Conservation (phyloP, 30 jellyfish, hydroid and myxozoan species). For the Cassiopea andromeda region DNA sequence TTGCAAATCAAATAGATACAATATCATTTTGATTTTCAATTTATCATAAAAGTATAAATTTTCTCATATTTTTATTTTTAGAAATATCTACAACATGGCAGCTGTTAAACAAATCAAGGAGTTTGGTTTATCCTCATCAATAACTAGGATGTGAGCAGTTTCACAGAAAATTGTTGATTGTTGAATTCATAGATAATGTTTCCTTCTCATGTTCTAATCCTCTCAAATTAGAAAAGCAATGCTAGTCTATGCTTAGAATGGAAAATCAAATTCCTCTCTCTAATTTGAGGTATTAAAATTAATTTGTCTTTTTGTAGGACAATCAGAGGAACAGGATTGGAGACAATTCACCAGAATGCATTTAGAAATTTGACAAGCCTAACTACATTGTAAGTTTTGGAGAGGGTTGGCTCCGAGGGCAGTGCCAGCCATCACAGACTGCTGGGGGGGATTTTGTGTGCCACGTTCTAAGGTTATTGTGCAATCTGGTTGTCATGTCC, state of each 20-base stretch:
- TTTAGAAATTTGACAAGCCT: conserved; percentile 61
- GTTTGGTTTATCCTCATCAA: conserved; percentile 35
- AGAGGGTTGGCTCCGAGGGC: too few relatives aligned
- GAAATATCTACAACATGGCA: conserved; percentile 43
- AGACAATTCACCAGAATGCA: conserved; percentile 67
- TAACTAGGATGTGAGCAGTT: conserved; percentile 41
- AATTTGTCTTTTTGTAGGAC: conserved; percentile 25
- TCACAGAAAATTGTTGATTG: neutral
- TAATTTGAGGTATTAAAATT: neutral
- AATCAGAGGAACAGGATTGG: conserved; percentile 66
- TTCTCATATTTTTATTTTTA: neutral
- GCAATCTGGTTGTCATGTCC: too few relatives aligned
- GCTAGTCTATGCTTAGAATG: too few relatives aligned
- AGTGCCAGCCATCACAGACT: too few relatives aligned
- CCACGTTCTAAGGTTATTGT: too few relatives aligned
- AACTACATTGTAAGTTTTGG: conserved; percentile 39
- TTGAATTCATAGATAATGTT: neutral
- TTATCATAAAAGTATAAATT: neutral
- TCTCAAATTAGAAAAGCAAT: too few relatives aligned
- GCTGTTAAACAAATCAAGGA: conserved; percentile 34
- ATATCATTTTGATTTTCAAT: too few relatives aligned
- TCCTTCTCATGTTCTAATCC: too few relatives aligned
- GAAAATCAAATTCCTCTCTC: too few relatives aligned
- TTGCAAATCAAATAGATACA: too few relatives aligned
- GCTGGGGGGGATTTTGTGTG: too few relatives aligned